These are phyloP conservation scores for Osmerus mordax DNA, from an alignment of 2,113 vertebrate species.

Conservation along the genomic window DNA sequence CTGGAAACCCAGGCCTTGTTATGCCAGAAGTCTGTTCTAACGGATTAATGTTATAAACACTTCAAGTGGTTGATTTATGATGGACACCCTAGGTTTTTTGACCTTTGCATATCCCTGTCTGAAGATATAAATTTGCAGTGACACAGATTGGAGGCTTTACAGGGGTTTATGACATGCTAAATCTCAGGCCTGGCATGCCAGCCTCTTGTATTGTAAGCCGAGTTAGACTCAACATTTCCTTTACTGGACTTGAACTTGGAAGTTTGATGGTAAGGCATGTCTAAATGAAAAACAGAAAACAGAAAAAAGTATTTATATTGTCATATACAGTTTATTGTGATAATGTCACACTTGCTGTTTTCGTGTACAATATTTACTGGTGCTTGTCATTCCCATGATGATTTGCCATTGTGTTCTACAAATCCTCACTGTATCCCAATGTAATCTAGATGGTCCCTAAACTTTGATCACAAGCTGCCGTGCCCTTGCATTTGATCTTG, in stretches of 20 bases:
- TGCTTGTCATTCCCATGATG: too few species aligned
- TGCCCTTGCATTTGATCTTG: slow-evolving; percentile 57
- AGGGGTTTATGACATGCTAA: slow-evolving; percentile 80
- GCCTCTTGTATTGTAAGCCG: slow-evolving; percentile 66
- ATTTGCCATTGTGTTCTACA: slow-evolving; percentile 16
- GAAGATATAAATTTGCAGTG: slow-evolving; percentile 79
- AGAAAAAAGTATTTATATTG: too few species aligned
- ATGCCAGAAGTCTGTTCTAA: slow-evolving; percentile 75
- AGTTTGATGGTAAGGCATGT: too few species aligned
- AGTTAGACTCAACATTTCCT: slow-evolving; percentile 57
- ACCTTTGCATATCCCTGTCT: slow-evolving; percentile 81
- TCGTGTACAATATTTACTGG: too few species aligned
- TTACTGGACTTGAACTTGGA: slow-evolving; percentile 35
- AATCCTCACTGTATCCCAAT: slow-evolving; percentile 12
- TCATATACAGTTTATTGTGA: too few species aligned
- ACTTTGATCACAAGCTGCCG: slow-evolving; percentile 16
- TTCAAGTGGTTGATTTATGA: slow-evolving; percentile 77
- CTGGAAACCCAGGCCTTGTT: slow-evolving; percentile 64
- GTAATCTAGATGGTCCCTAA: slow-evolving; percentile 1
- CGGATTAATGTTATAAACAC: slow-evolving; percentile 79
- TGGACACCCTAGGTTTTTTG: slow-evolving; percentile 77
- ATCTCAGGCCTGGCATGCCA: slow-evolving; percentile 67
- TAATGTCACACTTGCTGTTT: too few species aligned
- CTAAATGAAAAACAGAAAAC: too few species aligned
- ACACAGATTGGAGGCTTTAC: slow-evolving; percentile 81